Percentiles rank a stretch among this genome's conserved stretches.
Evolutionary conservation across 2,888 invertebrate genomes (phyloP).

Genomic region (Cephus nigrinus): DNA sequence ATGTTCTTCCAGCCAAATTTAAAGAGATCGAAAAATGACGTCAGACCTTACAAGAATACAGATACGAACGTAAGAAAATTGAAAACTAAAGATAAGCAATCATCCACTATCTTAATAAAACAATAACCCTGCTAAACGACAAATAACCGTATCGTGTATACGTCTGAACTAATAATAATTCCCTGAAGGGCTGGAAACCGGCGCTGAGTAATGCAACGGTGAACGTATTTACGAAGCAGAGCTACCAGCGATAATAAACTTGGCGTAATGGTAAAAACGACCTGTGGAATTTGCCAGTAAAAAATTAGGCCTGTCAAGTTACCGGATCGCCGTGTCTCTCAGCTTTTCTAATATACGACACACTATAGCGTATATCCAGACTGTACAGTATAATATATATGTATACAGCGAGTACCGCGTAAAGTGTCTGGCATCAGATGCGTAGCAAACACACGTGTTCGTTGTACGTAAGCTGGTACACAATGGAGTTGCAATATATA

Average conservation of each 20-base stretch:
- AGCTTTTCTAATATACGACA: neutral
- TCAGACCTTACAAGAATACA: neutral
- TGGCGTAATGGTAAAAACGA: neutral
- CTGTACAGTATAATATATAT: neutral
- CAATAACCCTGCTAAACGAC: neutral
- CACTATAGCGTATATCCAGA: neutral
- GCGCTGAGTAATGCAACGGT: neutral
- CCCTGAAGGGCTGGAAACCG: neutral
- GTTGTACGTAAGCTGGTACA: neutral
- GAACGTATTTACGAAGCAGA: neutral
- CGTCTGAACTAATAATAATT: neutral
- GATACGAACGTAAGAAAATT: neutral
- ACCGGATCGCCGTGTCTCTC: neutral
- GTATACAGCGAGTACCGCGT: neutral
- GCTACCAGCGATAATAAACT: neutral
- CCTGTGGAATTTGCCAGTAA: conserved; percentile 2
- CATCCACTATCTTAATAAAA: neutral
- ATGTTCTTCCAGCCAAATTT: neutral
- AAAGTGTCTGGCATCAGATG: neutral
- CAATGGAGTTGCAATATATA: neutral
- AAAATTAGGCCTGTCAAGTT: conserved; percentile 2
- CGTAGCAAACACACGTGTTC: neutral
- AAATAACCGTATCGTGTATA: neutral
- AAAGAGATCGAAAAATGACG: neutral
- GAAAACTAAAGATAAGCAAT: neutral